Percentiles rank a stretch among this genome's conserved stretches.
Conservation (phyloP, 2,888 invertebrate species). For the Plutella xylostella region DNA sequence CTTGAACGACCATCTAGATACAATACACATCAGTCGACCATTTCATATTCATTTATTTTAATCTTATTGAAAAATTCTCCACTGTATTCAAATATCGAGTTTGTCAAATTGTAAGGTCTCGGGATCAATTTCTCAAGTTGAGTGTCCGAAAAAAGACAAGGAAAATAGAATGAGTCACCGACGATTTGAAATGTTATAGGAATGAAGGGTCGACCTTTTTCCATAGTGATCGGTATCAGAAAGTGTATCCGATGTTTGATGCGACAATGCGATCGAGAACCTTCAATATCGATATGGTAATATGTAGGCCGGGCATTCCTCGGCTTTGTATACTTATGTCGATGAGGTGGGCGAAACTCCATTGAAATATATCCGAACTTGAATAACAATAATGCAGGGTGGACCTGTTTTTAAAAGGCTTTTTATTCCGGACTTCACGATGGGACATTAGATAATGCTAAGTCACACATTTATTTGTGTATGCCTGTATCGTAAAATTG, state of each 20-base stretch:
- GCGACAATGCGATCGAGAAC: constrained; percentile 47
- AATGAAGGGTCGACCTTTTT: constrained; percentile 46
- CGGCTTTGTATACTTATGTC: constrained; percentile 59
- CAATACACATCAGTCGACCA: background rate
- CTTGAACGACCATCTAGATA: constrained; percentile 9
- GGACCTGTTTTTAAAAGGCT: constrained; percentile 55
- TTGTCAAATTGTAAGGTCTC: background rate
- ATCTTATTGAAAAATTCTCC: constrained; percentile 1
- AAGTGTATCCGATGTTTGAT: constrained; percentile 45
- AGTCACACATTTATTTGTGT: constrained; percentile 26
- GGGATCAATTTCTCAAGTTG: constrained; percentile 25
- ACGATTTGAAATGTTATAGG: constrained; percentile 51
- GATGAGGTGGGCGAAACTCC: constrained; percentile 66
- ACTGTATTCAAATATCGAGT: constrained; percentile 19
- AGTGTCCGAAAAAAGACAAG: constrained; percentile 6
- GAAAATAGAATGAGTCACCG: constrained; percentile 49
- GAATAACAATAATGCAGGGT: constrained; percentile 56
- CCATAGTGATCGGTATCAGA: constrained; percentile 51
- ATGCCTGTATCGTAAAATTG: too few species aligned
- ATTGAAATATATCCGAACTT: constrained; percentile 58
- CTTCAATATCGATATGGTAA: constrained; percentile 51
- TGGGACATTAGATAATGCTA: constrained; percentile 50
- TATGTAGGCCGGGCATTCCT: constrained; percentile 45
- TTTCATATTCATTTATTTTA: constrained; percentile 4
- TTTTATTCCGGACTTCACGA: constrained; percentile 47